phyloP scores from a whole-genome alignment of 2,888 invertebrate genomes.

The Actias luna region DNA sequence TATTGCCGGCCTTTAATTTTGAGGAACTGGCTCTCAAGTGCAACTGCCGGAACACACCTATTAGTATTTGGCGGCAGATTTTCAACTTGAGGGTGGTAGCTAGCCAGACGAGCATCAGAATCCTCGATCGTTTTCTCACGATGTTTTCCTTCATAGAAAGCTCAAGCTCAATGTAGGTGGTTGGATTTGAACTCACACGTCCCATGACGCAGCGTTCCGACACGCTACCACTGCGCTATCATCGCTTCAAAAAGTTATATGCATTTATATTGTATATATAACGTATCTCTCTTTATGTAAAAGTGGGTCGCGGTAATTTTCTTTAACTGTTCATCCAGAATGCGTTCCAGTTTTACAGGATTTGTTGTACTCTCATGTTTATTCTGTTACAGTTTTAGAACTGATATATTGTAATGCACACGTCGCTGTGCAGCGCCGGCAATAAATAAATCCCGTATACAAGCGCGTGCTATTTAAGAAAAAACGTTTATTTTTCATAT shows the following conservation, averaged over 20 bases:
- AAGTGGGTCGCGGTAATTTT: constrained; percentile 17
- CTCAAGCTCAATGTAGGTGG: too few species aligned
- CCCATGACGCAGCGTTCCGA: too few species aligned
- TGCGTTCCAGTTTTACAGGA: constrained; percentile 18
- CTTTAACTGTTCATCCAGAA: constrained; percentile 6
- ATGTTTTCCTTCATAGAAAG: too few species aligned
- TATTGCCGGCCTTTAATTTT: too few species aligned
- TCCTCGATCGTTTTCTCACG: too few species aligned
- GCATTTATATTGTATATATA: neutral
- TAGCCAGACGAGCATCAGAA: too few species aligned
- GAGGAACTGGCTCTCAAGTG: too few species aligned
- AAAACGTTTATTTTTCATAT: neutral
- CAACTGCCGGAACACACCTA: too few species aligned
- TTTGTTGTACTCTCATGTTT: constrained; percentile 15
- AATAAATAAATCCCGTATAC: constrained; percentile 11
- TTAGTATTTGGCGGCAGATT: too few species aligned
- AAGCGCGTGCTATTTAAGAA: neutral
- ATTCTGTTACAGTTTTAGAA: constrained; percentile 16
- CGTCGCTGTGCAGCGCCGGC: neutral
- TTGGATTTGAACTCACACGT: too few species aligned
- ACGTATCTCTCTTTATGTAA: neutral
- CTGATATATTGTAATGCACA: constrained; percentile 18
- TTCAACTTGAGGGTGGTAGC: too few species aligned
- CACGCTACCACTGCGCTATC: too few species aligned
- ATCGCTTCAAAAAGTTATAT: neutral